phyloP scores from a whole-genome alignment of 2,797 vertebrate genomes.

The Cuculus canorus region DNA sequence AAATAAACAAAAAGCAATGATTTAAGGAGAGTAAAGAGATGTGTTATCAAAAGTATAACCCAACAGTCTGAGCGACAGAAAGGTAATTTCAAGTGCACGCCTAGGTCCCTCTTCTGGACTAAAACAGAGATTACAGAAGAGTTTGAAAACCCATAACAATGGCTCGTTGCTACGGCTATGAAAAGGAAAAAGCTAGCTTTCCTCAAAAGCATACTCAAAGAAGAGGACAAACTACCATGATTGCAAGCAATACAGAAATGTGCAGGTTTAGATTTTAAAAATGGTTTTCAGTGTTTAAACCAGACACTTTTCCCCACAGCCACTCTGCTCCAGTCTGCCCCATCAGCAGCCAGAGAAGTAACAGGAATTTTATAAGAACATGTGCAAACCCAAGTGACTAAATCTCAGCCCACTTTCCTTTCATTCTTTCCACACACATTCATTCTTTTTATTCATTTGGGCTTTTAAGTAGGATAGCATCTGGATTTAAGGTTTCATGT shows the following conservation, averaged over 20 bases:
- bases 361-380: not conserved
- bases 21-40: not conserved
- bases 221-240: not conserved
- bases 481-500: not conserved
- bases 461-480: not conserved
- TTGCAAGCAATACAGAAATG: not conserved
- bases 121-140: not conserved
- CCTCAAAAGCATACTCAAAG: not conserved
- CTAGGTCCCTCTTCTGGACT: not conserved
- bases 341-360: not conserved
- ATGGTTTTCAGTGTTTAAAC: not conserved
- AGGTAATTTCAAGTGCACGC: not conserved
- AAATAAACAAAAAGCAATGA: constrained; percentile 9
- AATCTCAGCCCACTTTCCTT: not conserved
- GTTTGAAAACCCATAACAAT: not conserved
- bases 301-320: not conserved
- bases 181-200: not conserved
- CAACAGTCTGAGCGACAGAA: not conserved
- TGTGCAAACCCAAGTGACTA: accelerated
- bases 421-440: not conserved
- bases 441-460: not conserved
- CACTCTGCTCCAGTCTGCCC: not conserved
- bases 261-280: not conserved
- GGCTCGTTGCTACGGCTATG: not conserved
- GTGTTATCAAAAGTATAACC: not conserved